Conservation (phyloP, 2,113 vertebrate species). For the Dasyurus viverrinus region DNA sequence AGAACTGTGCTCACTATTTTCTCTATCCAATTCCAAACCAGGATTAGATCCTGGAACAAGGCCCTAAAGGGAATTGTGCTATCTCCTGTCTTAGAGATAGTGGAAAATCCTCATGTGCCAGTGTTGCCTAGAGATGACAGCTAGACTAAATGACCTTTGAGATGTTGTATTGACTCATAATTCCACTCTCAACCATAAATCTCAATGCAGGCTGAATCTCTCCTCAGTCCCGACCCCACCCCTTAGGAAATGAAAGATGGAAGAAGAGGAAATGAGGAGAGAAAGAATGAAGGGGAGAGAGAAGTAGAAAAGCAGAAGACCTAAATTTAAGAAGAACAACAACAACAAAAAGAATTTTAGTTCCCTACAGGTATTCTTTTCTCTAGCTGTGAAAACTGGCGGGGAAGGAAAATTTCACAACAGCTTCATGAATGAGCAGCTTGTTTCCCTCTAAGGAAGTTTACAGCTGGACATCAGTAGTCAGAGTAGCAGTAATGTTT, state of each 20-base stretch:
- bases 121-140: accelerated
- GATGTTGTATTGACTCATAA: not conserved
- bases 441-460: conserved; percentile 59
- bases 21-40: not conserved
- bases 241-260: conserved; percentile 16
- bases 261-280: conserved; percentile 3
- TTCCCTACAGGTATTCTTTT: conserved; percentile 51
- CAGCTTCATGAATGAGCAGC: conserved; percentile 62
- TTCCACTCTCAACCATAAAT: conserved; percentile 25
- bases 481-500: conserved; percentile 38
- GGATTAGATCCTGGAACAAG: not conserved
- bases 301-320: not conserved
- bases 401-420: conserved; percentile 52
- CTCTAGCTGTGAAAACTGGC: conserved; percentile 3
- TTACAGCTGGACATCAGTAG: conserved; percentile 68
- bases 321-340: conserved; percentile 5
- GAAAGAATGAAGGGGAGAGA: not conserved
- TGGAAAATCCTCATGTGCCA: not conserved
- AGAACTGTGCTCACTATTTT: not conserved
- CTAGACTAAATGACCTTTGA: not conserved
- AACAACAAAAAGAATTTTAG: conserved; percentile 39
- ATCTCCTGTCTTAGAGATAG: accelerated
- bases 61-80: not conserved
- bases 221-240: not conserved
- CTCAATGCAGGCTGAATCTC: not conserved